A percentile compares a stretch with the other conserved stretches of the same genome.
phyloP scores from a whole-genome alignment of 1,140 invertebrate species.

The Brachionus manjavacas region DNA sequence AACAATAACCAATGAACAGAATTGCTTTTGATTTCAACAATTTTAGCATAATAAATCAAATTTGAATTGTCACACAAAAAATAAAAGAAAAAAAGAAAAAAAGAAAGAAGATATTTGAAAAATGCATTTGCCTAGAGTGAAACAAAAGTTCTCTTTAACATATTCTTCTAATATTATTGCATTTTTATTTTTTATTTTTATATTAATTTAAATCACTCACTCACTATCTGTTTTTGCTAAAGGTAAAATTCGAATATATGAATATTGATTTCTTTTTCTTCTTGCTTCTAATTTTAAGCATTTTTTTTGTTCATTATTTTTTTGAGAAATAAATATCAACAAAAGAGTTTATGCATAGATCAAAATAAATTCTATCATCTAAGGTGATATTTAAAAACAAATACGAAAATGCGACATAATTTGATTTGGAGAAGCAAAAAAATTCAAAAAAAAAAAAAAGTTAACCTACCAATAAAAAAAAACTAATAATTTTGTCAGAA shows the following conservation, averaged over 20 bases:
- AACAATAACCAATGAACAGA: neutral
- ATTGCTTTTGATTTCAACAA: neutral
- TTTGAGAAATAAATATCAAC: conserved; percentile 2
- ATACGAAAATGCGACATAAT: neutral
- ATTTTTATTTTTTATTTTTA: too few species aligned
- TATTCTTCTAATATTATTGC: neutral
- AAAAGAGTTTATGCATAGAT: neutral
- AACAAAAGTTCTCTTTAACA: neutral
- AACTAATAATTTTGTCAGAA: neutral
- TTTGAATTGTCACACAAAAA: neutral
- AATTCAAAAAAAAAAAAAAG: neutral
- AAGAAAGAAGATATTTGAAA: neutral
- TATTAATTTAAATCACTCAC: neutral
- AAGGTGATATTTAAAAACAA: neutral
- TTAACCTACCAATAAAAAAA: neutral
- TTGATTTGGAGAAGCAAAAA: conserved; percentile 8
- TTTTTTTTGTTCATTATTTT: neutral
- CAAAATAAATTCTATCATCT: neutral
- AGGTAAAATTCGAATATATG: neutral
- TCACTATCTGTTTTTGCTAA: neutral
- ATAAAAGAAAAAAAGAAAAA: neutral
- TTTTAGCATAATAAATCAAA: conserved; percentile 2
- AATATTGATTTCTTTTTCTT: conserved; percentile 2
- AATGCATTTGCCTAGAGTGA: neutral
- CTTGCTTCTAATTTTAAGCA: neutral